Evolutionary conservation across 2,888 invertebrate species (phyloP), one percentile per base, ranked within the genome.

Genomic region (Craniophora ligustri): DNA sequence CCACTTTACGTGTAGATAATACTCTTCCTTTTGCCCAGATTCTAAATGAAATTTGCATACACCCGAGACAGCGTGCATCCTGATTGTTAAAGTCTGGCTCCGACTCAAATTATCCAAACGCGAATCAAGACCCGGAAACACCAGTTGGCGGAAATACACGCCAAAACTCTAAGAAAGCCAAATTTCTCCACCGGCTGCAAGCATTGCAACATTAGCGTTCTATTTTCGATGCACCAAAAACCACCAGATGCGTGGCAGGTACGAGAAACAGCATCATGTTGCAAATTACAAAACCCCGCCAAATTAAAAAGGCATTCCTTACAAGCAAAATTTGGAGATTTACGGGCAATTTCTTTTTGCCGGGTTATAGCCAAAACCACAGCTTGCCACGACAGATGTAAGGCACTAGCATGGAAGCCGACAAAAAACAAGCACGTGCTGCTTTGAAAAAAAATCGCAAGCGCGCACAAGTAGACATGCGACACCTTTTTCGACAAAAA

Each of bases 241-340:
- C 82, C 88, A 90, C 88, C 92, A 92, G 88, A 92, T 92, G 92
- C 82, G 73, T 68, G 73, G 88, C 92, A 92, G 92, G 92, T 92
- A 92, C 84, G 75, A 79, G 78, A 57, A 66, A 75, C 87, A 88
- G 88, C 88, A 88, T 91, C 91, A 85, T 87, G 85, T 91, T 90
- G 91, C 91, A 89, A 91, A 91, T 90, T 86, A 84, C 71, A 71
- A 60, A 68, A 81, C 53, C 69, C 78, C 44, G 47, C 74, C 54
- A 50, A 85, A 66, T 86, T 65, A 0, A 49, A 60, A 73, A 67
- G 47, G 36, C 3, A 4, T 13, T 31, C 6, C 36, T 36, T 10
- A 18, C 39, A 44, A 13, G 21, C 6, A 32, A 26, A 56, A 10
- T 45, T 10, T 18, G 30, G 49, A 2, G 21, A n/a, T 47, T 14